phyloP scores from a whole-genome alignment of 1,140 invertebrate species.

The Drosophila lacertosa region DNA sequence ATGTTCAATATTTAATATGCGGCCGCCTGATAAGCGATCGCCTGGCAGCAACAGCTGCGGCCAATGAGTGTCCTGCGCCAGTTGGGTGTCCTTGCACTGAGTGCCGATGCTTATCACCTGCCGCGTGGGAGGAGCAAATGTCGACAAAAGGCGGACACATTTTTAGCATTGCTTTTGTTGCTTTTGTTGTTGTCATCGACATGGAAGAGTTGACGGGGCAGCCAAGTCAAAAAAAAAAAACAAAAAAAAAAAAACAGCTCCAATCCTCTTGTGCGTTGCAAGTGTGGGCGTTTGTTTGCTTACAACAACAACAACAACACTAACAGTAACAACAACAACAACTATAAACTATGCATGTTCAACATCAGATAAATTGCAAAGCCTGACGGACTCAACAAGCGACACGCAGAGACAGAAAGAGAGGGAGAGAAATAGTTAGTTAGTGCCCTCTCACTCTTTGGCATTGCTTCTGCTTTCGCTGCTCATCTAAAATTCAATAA shows the following conservation, averaged over 20 bases:
- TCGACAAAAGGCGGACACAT: conserved; percentile 76
- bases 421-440: background rate
- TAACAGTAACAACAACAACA: conserved; percentile 16
- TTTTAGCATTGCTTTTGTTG: conserved; percentile 53
- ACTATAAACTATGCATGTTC: conserved; percentile 68
- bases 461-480: conserved; percentile 55
- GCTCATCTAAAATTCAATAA: conserved; percentile 82
- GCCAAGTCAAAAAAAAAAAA: too few species aligned
- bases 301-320: conserved; percentile 48
- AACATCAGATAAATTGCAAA: conserved; percentile 81
- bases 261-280: conserved; percentile 39
- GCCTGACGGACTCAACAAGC: conserved; percentile 40
- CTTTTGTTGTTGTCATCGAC: conserved; percentile 64
- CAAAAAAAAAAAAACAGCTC: too few species aligned
- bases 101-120: conserved; percentile 39
- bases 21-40: conserved; percentile 71
- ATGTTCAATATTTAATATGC: conserved; percentile 84
- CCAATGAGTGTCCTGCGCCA: conserved; percentile 61
- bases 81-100: conserved; percentile 49
- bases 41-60: conserved; percentile 55
- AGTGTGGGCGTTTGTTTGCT: conserved; percentile 77
- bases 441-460: too few species aligned
- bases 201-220: conserved; percentile 76
- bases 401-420: conserved; percentile 58
- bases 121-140: conserved; percentile 56